These are phyloP conservation scores for Aplysia californica DNA, from an alignment of 1,140 invertebrate species.

Conservation along the genomic window DNA sequence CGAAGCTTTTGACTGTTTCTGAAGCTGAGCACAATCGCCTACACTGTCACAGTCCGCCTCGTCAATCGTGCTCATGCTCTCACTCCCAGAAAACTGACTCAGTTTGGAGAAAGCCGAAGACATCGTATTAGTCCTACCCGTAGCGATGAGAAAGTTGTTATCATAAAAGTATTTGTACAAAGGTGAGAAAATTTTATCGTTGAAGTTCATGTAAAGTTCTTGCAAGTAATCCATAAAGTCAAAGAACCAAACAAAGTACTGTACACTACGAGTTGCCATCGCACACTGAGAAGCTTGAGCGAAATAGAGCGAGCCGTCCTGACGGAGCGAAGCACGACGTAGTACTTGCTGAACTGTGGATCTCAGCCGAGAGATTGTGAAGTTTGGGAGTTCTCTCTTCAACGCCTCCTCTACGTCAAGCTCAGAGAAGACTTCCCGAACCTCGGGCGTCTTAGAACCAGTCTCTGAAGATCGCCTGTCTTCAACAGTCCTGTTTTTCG, in stretches of 20 bases:
- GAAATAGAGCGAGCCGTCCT: slow-evolving; percentile 38
- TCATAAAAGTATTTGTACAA: slow-evolving; percentile 57
- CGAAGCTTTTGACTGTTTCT: slow-evolving; percentile 44
- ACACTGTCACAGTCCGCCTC: slow-evolving; percentile 31
- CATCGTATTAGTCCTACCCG: slow-evolving; percentile 36
- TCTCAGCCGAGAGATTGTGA: slow-evolving; percentile 44
- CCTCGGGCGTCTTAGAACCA: not conserved
- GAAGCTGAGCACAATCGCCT: slow-evolving; percentile 27
- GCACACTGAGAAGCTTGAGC: slow-evolving; percentile 4
- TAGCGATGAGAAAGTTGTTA: slow-evolving; percentile 29
- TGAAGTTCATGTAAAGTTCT: slow-evolving; percentile 49
- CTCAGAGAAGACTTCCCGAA: slow-evolving; percentile 7
- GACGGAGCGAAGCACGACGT: slow-evolving; percentile 32
- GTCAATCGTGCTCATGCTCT: slow-evolving; percentile 29
- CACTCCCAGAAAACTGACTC: slow-evolving; percentile 42
- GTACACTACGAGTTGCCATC: slow-evolving; percentile 38
- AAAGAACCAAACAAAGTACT: slow-evolving; percentile 61
- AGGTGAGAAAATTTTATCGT: slow-evolving; percentile 55
- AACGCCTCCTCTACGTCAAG: slow-evolving; percentile 18
- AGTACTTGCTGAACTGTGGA: slow-evolving; percentile 43
- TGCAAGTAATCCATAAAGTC: slow-evolving; percentile 54
- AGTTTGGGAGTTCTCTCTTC: slow-evolving; percentile 28
- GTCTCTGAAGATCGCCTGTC: not conserved
- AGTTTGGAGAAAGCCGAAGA: slow-evolving; percentile 43
- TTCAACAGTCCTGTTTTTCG: not conserved